phyloP scores from a whole-genome alignment of 1,140 invertebrate genomes.

The Dinothrombium tinctorium region DNA sequence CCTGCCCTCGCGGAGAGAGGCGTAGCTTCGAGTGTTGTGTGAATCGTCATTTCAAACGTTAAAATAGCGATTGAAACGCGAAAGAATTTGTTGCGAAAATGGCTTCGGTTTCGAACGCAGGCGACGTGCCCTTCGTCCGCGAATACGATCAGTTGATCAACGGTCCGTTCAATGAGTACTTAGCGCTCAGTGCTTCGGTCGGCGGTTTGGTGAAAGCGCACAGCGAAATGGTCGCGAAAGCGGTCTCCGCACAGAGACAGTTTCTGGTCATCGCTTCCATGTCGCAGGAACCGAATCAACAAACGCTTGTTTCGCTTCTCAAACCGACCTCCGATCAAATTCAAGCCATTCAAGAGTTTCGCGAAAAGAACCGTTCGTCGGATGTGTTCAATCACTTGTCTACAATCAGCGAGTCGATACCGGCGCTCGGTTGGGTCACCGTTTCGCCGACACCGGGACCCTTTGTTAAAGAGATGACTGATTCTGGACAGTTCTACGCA shows the following conservation, averaged over 20 bases:
- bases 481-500: conserved; percentile 47
- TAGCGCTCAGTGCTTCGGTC: conserved; percentile 5
- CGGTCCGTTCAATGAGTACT: conserved; percentile 7
- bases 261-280: conserved; percentile 43
- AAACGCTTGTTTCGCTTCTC: conserved; percentile 30
- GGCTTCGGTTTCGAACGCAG: too few species aligned
- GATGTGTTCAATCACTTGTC: conserved; percentile 80
- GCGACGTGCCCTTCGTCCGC: conserved; percentile 2
- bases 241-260: conserved; percentile 42
- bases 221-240: conserved; percentile 48
- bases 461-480: conserved; percentile 90
- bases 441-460: conserved; percentile 62
- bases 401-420: conserved; percentile 80
- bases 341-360: conserved; percentile 40
- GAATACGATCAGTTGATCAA: conserved; percentile 8
- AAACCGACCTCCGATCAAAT: conserved; percentile 59
- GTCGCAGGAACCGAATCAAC: conserved; percentile 26
- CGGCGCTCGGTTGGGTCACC: conserved; percentile 83
- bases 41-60: too few species aligned
- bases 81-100: too few species aligned
- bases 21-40: too few species aligned
- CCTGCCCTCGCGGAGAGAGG: too few species aligned
- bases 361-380: conserved; percentile 67
- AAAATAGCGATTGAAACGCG: too few species aligned
- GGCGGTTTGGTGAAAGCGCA: conserved; percentile 14